These are phyloP conservation scores for Porphyrio hochstetteri DNA, from an alignment of 2,113 vertebrate genomes.

Conservation along the genomic window DNA sequence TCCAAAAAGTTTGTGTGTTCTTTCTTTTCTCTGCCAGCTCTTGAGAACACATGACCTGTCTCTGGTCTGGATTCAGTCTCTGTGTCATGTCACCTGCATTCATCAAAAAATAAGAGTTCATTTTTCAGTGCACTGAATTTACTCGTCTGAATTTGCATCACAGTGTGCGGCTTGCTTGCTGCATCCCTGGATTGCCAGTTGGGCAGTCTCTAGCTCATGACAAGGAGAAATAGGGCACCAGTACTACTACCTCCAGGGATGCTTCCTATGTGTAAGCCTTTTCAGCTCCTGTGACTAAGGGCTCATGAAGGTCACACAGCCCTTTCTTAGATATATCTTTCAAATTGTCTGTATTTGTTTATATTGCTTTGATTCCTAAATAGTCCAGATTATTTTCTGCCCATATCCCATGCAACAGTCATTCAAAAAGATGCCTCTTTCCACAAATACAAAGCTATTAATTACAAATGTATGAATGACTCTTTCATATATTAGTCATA, in stretches of 20 bases:
- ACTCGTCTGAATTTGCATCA: not conserved
- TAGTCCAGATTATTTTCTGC: not conserved
- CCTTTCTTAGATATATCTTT: not conserved
- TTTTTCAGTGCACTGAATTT: not conserved
- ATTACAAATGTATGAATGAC: not conserved
- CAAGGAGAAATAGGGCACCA: slow-evolving; percentile 24
- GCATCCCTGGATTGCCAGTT: not conserved
- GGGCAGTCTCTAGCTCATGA: not conserved
- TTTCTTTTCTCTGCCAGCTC: not conserved
- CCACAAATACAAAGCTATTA: slow-evolving; percentile 20
- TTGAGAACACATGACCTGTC: not conserved
- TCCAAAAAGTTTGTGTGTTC: not conserved
- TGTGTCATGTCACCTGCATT: not conserved
- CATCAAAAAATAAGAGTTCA: not conserved
- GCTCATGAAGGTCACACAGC: not conserved
- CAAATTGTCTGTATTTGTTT: not conserved
- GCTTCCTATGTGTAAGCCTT: not conserved
- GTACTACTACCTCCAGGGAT: not conserved
- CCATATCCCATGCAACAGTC: not conserved
- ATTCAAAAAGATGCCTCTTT: not conserved
- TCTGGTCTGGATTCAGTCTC: not conserved
- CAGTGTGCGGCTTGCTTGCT: not conserved
- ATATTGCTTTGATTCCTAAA: not conserved
- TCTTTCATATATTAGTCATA: slow-evolving; percentile 13
- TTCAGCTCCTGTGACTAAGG: not conserved